Conservation (phyloP, 2,113 vertebrate species). For the Hystrix brachyura region DNA sequence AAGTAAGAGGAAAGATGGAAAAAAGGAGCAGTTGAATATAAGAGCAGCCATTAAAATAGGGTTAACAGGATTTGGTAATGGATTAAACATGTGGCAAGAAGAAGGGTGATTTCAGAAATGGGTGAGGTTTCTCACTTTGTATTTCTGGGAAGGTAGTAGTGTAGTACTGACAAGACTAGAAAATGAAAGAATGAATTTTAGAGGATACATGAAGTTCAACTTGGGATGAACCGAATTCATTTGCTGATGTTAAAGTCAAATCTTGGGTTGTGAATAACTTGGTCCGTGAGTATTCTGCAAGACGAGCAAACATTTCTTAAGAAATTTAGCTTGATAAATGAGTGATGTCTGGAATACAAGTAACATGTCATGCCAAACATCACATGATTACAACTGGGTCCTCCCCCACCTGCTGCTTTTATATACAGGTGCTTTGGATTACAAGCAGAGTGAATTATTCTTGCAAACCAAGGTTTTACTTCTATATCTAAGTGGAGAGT, state of each 20-base stretch:
- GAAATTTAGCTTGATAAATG: background rate
- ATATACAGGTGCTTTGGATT: background rate
- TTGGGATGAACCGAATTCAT: background rate
- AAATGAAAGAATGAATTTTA: background rate
- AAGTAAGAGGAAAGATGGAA: background rate
- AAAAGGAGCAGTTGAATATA: background rate
- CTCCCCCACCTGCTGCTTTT: background rate
- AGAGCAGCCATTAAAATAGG: conserved; percentile 22
- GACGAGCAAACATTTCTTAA: background rate
- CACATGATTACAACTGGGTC: background rate
- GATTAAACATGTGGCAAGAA: background rate
- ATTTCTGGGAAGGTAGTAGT: background rate
- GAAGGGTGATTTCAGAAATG: conserved; percentile 40
- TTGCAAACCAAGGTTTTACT: background rate
- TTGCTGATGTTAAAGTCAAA: background rate
- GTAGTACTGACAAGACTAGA: background rate
- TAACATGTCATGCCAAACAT: background rate
- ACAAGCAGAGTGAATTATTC: background rate
- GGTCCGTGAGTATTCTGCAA: background rate
- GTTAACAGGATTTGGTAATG: background rate
- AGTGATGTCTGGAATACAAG: background rate
- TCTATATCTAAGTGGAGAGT: background rate
- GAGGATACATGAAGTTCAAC: background rate
- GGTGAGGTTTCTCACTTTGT: background rate
- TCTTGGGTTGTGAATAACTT: background rate